These are phyloP conservation scores for Paraescarpia echinospica DNA, from an alignment of 1,140 invertebrate genomes.

Conservation along the genomic window DNA sequence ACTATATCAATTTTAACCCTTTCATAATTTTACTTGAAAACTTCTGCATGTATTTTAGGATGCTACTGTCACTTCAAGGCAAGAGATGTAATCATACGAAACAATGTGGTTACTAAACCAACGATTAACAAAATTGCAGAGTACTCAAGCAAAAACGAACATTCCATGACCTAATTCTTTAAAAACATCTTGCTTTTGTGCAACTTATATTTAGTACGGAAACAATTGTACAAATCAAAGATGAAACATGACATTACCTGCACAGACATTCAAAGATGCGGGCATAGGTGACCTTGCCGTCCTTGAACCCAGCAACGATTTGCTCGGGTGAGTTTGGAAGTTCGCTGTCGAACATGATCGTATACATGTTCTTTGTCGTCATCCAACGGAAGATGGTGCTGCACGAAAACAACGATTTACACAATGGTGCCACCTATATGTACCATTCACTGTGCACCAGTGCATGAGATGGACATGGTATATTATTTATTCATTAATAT, in stretches of 20 bases:
- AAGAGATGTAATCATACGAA: too few relatives aligned
- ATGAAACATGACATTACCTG: constrained; percentile 55
- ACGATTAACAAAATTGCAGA: too few relatives aligned
- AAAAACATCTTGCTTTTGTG: too few relatives aligned
- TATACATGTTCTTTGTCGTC: constrained; percentile 98
- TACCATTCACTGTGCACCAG: neutral
- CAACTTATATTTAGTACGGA: neutral
- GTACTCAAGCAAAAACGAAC: neutral
- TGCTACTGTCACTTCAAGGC: too few relatives aligned
- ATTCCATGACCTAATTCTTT: neutral
- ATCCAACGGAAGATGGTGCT: constrained; percentile 99
- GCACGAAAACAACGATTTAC: constrained; percentile 29
- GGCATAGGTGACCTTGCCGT: constrained; percentile 98
- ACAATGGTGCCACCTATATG: neutral
- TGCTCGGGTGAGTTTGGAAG: constrained; percentile 93
- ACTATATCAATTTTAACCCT: too few relatives aligned
- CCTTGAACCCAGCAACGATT: constrained; percentile 92
- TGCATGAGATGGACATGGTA: neutral
- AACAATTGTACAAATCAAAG: neutral
- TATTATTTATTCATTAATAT: neutral
- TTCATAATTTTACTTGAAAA: too few relatives aligned
- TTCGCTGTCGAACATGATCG: constrained; percentile 95
- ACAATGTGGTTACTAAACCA: too few relatives aligned
- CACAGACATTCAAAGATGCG: constrained; percentile 88
- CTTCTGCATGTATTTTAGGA: too few relatives aligned